Percentiles rank a stretch among this genome's conserved stretches.
Conservation (phyloP, 2,113 vertebrate species). For the Hirundichthys speculiger region DNA sequence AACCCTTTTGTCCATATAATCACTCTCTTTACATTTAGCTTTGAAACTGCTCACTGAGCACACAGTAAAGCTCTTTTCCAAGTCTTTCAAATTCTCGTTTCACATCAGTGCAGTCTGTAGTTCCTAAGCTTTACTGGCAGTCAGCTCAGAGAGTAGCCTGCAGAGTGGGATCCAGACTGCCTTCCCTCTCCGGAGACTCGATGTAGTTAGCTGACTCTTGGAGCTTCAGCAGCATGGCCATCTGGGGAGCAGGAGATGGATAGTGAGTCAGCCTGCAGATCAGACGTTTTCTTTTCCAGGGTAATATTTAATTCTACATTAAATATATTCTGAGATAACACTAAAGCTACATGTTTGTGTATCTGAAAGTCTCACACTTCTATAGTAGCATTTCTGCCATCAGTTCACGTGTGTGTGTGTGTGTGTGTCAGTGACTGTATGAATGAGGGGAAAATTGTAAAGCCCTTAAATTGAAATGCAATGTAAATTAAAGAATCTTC, state of each 20-base stretch:
- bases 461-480: too few species aligned
- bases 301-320: background rate
- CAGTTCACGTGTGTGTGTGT: too few species aligned
- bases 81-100: conserved; percentile 59
- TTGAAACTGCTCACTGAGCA: conserved; percentile 64
- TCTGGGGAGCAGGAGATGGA: conserved; percentile 76
- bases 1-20: conserved; percentile 33
- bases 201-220: conserved; percentile 97
- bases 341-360: too few species aligned
- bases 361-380: too few species aligned
- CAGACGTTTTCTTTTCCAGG: background rate
- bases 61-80: conserved; percentile 30
- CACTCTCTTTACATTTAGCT: conserved; percentile 47
- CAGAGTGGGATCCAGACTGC: conserved; percentile 86
- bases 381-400: too few species aligned
- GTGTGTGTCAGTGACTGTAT: too few species aligned
- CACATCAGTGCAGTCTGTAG: conserved; percentile 13
- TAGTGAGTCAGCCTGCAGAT: background rate
- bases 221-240: conserved; percentile 98
- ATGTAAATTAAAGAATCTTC: too few species aligned
- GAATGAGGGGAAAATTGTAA: too few species aligned
- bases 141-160: conserved; percentile 82
- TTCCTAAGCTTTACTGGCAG: conserved; percentile 19
- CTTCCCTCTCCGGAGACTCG: conserved; percentile 93
- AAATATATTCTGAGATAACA: background rate